Conservation (phyloP, 2,888 invertebrate species). For the Scrobipalpa atriplicella region DNA sequence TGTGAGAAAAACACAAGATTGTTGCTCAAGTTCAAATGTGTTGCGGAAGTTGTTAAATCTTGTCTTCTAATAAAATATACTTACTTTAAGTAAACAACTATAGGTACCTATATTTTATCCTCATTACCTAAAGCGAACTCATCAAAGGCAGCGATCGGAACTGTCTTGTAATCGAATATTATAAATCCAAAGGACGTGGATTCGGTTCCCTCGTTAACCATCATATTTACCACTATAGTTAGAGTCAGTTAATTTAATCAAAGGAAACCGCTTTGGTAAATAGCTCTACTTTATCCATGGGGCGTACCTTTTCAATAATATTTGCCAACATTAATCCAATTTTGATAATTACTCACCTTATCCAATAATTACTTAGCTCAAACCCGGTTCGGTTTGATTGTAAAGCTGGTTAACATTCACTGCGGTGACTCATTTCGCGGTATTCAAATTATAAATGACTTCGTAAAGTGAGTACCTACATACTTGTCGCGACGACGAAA, state of each 20-base stretch:
- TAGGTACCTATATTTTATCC: too few species aligned
- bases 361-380: neutral
- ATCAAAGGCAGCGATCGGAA: too few species aligned
- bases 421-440: conserved; percentile 37
- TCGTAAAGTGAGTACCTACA: neutral
- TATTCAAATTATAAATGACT: conserved; percentile 3
- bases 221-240: too few species aligned
- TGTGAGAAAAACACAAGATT: conserved; percentile 12
- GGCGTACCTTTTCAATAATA: neutral
- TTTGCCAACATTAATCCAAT: neutral
- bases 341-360: neutral
- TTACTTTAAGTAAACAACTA: too few species aligned
- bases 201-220: too few species aligned
- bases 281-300: too few species aligned
- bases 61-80: neutral
- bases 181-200: too few species aligned
- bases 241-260: too few species aligned
- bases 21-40: neutral
- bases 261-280: too few species aligned
- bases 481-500: too few species aligned
- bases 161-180: too few species aligned
- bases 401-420: conserved; percentile 32
- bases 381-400: neutral
- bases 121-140: too few species aligned
- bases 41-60: conserved; percentile 5